phyloP scores from a whole-genome alignment of 2,113 vertebrate genomes.

The Chloroceryle aenea region DNA sequence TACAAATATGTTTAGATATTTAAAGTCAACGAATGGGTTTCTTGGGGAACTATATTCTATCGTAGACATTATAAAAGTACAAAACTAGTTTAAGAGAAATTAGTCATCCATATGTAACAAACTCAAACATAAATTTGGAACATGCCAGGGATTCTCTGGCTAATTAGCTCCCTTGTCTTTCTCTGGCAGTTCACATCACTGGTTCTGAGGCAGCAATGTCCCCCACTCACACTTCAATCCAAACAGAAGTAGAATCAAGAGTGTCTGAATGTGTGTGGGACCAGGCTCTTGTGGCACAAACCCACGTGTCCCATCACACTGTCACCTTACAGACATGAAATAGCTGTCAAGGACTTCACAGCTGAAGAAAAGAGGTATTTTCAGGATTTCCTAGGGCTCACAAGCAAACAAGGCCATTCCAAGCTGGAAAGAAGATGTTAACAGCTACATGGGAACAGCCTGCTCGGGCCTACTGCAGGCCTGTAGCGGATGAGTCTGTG shows the following conservation, averaged over 20 bases:
- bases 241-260: not conserved
- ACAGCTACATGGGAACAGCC: not conserved
- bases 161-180: not conserved
- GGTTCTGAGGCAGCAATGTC: not conserved
- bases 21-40: not conserved
- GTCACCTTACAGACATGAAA: fast-evolving
- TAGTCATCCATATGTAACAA: not conserved
- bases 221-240: fast-evolving
- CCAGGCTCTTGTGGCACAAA: not conserved
- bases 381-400: not conserved
- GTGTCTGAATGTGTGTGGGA: not conserved
- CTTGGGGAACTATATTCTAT: not conserved
- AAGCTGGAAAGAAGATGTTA: not conserved
- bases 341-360: not conserved
- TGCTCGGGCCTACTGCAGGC: not conserved
- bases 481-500: not conserved
- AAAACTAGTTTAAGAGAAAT: not conserved
- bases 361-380: not conserved
- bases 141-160: not conserved
- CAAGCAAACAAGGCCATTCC: not conserved
- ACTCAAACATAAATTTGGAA: not conserved
- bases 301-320: not conserved
- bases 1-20: not conserved
- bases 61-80: not conserved
- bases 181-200: not conserved